Conservation (phyloP, 2,113 vertebrate genomes). For the Heloderma charlesbogerti region DNA sequence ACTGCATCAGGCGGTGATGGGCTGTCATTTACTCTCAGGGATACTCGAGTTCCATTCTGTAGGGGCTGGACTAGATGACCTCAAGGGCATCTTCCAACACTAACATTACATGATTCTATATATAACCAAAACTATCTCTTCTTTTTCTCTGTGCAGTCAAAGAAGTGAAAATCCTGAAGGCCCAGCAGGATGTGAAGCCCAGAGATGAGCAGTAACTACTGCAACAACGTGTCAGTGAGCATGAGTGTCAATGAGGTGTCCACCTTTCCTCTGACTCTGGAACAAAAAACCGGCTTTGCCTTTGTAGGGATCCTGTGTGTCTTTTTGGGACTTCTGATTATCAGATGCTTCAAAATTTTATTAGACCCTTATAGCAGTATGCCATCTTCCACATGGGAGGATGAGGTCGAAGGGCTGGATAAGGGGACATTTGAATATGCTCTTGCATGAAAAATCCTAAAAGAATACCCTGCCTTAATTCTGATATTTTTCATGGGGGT, state of each 20-base stretch:
- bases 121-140: conserved; percentile 38
- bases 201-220: conserved; percentile 92
- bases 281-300: conserved; percentile 96
- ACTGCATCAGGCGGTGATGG: too few species aligned
- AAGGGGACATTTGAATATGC: conserved; percentile 97
- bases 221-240: conserved; percentile 88
- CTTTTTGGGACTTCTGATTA: conserved; percentile 94
- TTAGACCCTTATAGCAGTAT: conserved; percentile 97
- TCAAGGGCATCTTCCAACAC: neutral
- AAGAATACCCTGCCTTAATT: conserved; percentile 57
- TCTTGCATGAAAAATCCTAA: conserved; percentile 83
- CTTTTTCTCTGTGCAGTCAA: conserved; percentile 53
- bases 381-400: conserved; percentile 96
- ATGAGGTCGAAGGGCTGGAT: conserved; percentile 93
- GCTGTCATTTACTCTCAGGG: too few species aligned
- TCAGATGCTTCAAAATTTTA: conserved; percentile 95
- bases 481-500: conserved; percentile 50
- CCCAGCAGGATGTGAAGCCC: conserved; percentile 71
- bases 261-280: conserved; percentile 90
- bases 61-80: neutral
- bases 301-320: conserved; percentile 95
- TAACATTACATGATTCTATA: neutral
- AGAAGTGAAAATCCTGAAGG: conserved; percentile 59
- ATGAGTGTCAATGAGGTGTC: conserved; percentile 91
- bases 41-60: neutral